Conservation (phyloP, 2,888 invertebrate species). For the Drosophila antonietae region DNA sequence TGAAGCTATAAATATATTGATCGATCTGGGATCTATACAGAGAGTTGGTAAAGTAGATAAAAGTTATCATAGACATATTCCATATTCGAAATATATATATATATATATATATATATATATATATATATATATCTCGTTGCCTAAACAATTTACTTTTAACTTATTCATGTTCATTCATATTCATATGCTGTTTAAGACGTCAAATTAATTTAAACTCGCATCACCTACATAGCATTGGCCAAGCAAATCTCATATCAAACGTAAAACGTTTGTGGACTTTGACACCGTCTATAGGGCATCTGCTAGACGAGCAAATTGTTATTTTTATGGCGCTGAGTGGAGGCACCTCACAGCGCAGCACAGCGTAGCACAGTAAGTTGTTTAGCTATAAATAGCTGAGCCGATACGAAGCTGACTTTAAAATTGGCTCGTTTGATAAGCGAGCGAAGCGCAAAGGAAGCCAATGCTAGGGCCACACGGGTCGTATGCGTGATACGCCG, state of each 20-base stretch:
- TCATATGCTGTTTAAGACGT: not conserved
- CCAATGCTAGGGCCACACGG: conserved; percentile 13
- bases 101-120: too few relatives aligned
- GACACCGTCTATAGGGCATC: conserved; percentile 2
- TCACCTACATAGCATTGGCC: not conserved
- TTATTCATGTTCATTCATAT: too few relatives aligned
- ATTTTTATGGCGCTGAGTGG: not conserved
- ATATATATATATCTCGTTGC: not conserved
- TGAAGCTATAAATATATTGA: too few relatives aligned
- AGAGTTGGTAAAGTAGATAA: not conserved
- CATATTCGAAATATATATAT: not conserved
- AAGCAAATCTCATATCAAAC: not conserved
- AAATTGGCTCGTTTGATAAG: conserved; percentile 32
- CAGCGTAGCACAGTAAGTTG: not conserved
- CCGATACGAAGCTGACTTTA: conserved; percentile 25
- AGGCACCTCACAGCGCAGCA: not conserved
- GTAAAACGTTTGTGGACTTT: not conserved
- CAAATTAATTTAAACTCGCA: too few relatives aligned
- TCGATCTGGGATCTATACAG: not conserved
- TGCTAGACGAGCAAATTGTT: conserved; percentile 1
- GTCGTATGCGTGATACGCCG: conserved; percentile 42
- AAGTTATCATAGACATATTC: not conserved
- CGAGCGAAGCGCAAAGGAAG: conserved; percentile 19
- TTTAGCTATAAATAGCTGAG: conserved; percentile 54
- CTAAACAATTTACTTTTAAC: too few relatives aligned